Evolutionary conservation across 2,888 invertebrate genomes (phyloP).

Genomic region (Tenthredo scrophulariae): DNA sequence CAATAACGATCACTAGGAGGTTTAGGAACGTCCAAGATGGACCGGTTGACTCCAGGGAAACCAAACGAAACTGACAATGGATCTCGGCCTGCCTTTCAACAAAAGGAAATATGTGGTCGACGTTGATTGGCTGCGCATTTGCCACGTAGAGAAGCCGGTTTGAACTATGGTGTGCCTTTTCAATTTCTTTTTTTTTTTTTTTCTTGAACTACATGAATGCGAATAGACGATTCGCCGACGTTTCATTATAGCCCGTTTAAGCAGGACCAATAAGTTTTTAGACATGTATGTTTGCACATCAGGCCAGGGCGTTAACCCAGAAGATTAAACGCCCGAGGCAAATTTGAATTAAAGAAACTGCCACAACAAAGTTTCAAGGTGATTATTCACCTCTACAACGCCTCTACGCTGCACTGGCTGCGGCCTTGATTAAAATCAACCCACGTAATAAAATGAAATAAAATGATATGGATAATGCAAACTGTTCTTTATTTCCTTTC

Average conservation of each 20-base stretch:
- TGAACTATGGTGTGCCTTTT: not conserved
- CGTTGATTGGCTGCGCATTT: conserved; percentile 48
- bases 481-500: not conserved
- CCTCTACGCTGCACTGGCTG: not conserved
- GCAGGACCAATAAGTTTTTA: not conserved
- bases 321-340: not conserved
- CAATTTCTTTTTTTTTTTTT: not conserved
- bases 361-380: not conserved
- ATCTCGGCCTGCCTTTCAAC: not conserved
- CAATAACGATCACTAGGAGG: not conserved
- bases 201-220: not conserved
- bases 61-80: conserved; percentile 37
- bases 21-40: not conserved
- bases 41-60: conserved; percentile 9
- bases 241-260: not conserved
- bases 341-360: not conserved
- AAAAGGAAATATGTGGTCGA: conserved; percentile 47
- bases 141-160: conserved; percentile 49
- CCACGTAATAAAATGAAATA: not conserved
- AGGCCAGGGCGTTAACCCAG: not conserved
- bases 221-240: not conserved
- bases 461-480: not conserved
- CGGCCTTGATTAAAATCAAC: not conserved
- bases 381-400: not conserved
- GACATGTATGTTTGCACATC: not conserved